Evolutionary conservation across 2,888 invertebrate genomes (phyloP).

Genomic region (Morpho deidamia): DNA sequence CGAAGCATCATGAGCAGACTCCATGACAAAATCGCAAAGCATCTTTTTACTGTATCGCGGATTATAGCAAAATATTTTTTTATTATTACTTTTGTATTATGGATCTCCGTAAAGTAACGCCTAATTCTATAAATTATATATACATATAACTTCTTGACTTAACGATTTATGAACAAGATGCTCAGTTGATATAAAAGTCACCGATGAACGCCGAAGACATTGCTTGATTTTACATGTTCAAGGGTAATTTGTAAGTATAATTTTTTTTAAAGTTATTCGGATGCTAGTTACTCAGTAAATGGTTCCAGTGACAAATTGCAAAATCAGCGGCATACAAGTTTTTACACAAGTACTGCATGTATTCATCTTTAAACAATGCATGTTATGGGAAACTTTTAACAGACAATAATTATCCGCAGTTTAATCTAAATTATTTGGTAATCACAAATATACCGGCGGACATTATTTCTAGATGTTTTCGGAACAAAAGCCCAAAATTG

Average conservation of each 20-base stretch:
- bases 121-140: no score
- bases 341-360: conserved; percentile 56
- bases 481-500: background rate
- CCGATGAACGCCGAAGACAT: no score
- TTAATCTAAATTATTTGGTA: conserved; percentile 53
- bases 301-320: conserved; percentile 39
- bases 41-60: no score
- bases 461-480: conserved; percentile 16
- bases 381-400: conserved; percentile 56
- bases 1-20: no score
- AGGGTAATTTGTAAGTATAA: conserved; percentile 1
- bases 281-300: conserved; percentile 7
- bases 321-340: conserved; percentile 49
- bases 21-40: no score
- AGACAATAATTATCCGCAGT: conserved; percentile 50
- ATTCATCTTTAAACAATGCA: conserved; percentile 52
- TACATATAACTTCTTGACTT: no score
- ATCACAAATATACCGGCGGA: conserved; percentile 22
- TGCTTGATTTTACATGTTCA: no score
- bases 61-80: no score
- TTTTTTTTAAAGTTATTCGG: background rate
- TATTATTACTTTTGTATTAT: no score
- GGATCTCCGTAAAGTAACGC: no score
- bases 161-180: no score
- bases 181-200: no score